phyloP scores from a whole-genome alignment of 2,888 invertebrate genomes.

The Pristionchus arcanus region DNA sequence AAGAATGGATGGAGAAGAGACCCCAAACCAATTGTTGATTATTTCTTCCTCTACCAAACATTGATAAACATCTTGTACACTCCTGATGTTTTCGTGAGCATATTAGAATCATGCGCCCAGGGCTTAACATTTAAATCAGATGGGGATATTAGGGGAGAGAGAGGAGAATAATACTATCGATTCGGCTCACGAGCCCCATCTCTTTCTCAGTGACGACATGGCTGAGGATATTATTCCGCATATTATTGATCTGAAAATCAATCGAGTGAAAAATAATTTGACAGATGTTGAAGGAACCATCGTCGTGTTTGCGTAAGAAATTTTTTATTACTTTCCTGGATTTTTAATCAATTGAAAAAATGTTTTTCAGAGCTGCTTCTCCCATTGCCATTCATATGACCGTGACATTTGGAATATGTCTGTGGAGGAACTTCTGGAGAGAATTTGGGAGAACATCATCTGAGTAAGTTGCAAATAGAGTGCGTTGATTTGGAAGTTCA shows the following conservation, averaged over 20 bases:
- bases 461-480: no score
- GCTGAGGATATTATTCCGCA: neutral
- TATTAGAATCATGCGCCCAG: neutral
- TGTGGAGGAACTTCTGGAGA: no score
- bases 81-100: neutral
- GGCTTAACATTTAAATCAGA: neutral
- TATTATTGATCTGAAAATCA: neutral
- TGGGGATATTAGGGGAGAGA: neutral
- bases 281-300: no score
- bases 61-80: neutral
- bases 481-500: no score
- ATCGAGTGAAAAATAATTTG: no score
- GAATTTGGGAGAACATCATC: no score
- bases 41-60: neutral
- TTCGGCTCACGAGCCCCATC: neutral
- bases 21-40: neutral
- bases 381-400: no score
- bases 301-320: no score
- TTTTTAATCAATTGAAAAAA: no score
- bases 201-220: neutral
- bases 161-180: neutral
- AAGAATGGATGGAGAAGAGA: constrained; percentile 3
- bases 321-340: no score
- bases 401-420: no score
- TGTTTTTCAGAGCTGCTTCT: no score